Base-by-base conservation (phyloP, 1,140 invertebrate species). In the Drosophila micromelanica region DNA sequence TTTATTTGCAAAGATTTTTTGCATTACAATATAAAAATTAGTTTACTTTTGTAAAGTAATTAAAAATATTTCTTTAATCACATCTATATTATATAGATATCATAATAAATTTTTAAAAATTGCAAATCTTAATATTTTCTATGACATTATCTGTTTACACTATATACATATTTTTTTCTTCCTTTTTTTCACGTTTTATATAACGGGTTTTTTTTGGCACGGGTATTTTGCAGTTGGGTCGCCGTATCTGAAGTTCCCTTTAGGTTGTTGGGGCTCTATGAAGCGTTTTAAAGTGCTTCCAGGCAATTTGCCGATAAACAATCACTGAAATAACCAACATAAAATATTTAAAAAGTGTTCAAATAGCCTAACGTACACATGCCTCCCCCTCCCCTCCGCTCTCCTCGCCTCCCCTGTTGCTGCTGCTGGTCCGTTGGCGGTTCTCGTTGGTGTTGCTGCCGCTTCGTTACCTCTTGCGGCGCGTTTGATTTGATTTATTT, bases 281-380 rank as follows among this genome's bases (percentile, higher is more conserved):
- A 69, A 80, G 85, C 84, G 84, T 80, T 78, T 90, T 75, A 64
- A 84, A 89, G 73, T 81, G 84, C 84, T 89, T 89, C 84, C 84
- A 89, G 84, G 84, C 84, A 89, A 89, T 89, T 89, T 89, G 84
- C 60, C 85, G 80, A 89, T 89, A 78, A 89, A 89, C 84, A 89
- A 89, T 89, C 85, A 75, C 78, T 76, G 85, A 76, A 81, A 89
- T 77, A 87, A 84, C 80, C 78, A 87, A 89, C 70, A 89, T 89
- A 71, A 89, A 89, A 89, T 90, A 89, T 89, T 89, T 84, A 89
- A 85, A 77, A 74, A 77, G 51, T 71, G 55, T 56, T 63, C 78
- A 81, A 74, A 74, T 70, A 69, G 73, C 40, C 72, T 42, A 64
- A 27, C 20, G 20, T n/a, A n/a, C n/a, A n/a, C n/a, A n/a, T n/a